These are phyloP conservation scores for Dendrophyllia cribrosa DNA, from an alignment of 64 coral and sea anemone genomes.

Conservation along the genomic window DNA sequence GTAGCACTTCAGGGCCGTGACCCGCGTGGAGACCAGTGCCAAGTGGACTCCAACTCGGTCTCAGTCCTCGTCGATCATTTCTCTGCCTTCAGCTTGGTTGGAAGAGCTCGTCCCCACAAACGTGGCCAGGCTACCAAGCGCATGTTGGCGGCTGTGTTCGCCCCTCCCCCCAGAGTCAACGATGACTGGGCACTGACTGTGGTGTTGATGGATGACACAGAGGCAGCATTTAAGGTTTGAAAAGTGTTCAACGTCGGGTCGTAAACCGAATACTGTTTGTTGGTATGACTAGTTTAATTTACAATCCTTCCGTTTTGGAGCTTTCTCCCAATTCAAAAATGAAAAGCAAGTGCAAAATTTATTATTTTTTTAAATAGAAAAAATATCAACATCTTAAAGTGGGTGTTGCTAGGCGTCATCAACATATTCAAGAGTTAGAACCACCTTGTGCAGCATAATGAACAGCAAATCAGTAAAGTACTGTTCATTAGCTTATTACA, in stretches of 20 bases:
- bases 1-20: conserved; percentile 62
- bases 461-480: too few relatives aligned
- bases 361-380: too few relatives aligned
- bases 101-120: conserved; percentile 31
- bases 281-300: too few relatives aligned
- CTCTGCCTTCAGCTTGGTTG: conserved; percentile 54
- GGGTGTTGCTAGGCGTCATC: too few relatives aligned
- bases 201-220: conserved; percentile 36
- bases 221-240: conserved; percentile 54
- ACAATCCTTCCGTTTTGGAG: too few relatives aligned
- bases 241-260: too few relatives aligned
- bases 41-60: conserved; percentile 70
- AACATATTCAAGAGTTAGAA: too few relatives aligned
- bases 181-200: conserved; percentile 43
- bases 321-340: too few relatives aligned
- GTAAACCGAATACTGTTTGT: too few relatives aligned
- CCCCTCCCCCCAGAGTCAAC: conserved; percentile 41
- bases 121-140: conserved; percentile 59
- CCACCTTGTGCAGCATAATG: too few relatives aligned
- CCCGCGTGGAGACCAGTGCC: conserved; percentile 43
- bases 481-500: not conserved
- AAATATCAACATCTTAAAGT: too few relatives aligned
- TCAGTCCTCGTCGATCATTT: conserved; percentile 79
- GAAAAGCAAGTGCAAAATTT: too few relatives aligned
- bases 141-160: conserved; percentile 45